Evolutionary conservation across 2,888 invertebrate genomes (phyloP).

Genomic region (Eugnorisma glareosa): DNA sequence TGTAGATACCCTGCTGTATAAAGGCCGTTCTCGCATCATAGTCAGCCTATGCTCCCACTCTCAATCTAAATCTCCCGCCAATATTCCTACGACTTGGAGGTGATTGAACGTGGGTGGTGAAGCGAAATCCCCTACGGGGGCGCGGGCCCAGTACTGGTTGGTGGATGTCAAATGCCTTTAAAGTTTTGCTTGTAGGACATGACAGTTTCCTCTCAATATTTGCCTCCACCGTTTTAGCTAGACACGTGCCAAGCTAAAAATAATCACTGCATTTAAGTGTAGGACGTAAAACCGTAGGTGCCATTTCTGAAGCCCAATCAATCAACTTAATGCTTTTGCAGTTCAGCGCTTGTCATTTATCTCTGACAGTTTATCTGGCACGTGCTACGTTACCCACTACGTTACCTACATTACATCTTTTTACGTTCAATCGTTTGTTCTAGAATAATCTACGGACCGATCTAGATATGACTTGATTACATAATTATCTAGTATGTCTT

Average conservation of each 20-base stretch:
- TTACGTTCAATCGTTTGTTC: not conserved
- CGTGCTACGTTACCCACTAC: no score
- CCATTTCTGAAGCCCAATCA: constrained; percentile 9
- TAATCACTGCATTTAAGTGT: not conserved
- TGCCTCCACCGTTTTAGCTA: not conserved
- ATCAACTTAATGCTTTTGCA: constrained; percentile 15
- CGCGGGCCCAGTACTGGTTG: not conserved
- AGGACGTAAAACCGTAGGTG: not conserved
- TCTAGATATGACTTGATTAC: not conserved
- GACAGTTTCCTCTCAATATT: not conserved
- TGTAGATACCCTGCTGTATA: not conserved
- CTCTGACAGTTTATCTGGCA: constrained; percentile 7
- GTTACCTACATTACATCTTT: not conserved
- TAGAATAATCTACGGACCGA: not conserved
- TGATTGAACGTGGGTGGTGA: no score
- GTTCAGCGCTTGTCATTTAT: constrained; percentile 17
- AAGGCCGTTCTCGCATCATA: not conserved
- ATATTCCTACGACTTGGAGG: no score
- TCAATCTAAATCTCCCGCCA: no score
- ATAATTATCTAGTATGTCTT: not conserved
- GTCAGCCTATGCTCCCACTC: no score
- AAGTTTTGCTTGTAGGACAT: not conserved
- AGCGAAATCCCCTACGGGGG: no score
- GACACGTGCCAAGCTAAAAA: not conserved
- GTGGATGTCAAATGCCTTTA: not conserved